Percentiles rank a stretch among this genome's conserved stretches.
Conservation (phyloP, 1,140 invertebrate genomes). For the Anastatus disparis region DNA sequence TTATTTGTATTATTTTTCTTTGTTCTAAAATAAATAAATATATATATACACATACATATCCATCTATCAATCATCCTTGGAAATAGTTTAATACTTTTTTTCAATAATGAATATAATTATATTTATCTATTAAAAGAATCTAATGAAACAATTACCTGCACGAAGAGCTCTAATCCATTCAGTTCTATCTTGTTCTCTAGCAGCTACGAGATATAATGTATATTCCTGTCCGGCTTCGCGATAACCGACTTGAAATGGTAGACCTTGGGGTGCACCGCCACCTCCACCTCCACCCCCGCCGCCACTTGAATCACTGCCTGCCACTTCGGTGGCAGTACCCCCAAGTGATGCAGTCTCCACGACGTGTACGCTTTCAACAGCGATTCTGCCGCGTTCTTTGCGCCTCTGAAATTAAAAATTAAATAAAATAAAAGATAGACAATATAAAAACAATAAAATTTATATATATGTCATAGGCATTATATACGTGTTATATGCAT, state of each 20-base stretch:
- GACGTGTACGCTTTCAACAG: conserved; percentile 76
- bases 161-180: conserved; percentile 84
- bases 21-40: no score
- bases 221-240: conserved; percentile 77
- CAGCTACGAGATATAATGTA: conserved; percentile 80
- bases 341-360: conserved; percentile 78
- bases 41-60: no score
- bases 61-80: no score
- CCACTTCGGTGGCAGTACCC: conserved; percentile 57
- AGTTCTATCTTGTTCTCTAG: conserved; percentile 75
- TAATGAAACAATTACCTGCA: conserved; percentile 72
- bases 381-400: conserved; percentile 83
- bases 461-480: no score
- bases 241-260: conserved; percentile 80
- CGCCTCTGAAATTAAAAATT: no score
- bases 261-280: conserved; percentile 63
- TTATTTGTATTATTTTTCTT: no score
- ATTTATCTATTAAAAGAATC: no score
- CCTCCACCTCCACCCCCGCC: conserved; percentile 45
- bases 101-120: no score
- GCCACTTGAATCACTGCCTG: conserved; percentile 53
- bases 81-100: no score
- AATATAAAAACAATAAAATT: no score
- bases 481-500: no score
- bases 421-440: conserved; percentile 46